These are phyloP conservation scores for Seriola dumerili DNA, from an alignment of 2,113 vertebrate species.

Conservation along the genomic window DNA sequence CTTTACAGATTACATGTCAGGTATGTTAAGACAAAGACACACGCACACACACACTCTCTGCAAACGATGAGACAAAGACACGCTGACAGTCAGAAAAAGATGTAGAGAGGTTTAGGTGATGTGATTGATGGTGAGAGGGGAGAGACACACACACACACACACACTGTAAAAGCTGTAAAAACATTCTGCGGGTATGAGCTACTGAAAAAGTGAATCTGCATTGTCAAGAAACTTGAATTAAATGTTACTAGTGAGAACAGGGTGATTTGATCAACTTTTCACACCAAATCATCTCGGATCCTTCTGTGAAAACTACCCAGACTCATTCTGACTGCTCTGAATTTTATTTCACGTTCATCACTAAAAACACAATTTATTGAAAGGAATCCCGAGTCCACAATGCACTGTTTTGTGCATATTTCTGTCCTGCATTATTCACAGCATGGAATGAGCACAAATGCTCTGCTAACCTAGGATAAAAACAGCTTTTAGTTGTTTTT, in stretches of 20 bases:
- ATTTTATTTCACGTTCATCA: background rate
- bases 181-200: background rate
- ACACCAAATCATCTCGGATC: background rate
- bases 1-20: slow-evolving; percentile 7
- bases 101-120: background rate
- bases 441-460: background rate
- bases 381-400: background rate
- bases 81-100: background rate
- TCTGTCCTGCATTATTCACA: background rate
- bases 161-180: background rate
- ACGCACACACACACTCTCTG: background rate
- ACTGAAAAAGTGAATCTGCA: background rate
- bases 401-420: background rate
- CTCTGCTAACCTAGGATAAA: background rate
- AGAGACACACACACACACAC: background rate
- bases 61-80: slow-evolving; percentile 16
- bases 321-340: background rate
- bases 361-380: background rate
- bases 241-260: background rate
- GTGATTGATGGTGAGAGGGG: background rate
- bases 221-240: background rate
- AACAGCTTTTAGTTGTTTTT: background rate
- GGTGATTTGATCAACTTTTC: background rate
- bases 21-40: slow-evolving; percentile 28
- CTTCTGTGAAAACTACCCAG: background rate